These are phyloP conservation scores for Drosophila ercepeae DNA, from an alignment of 1,140 invertebrate genomes.

Conservation along the genomic window DNA sequence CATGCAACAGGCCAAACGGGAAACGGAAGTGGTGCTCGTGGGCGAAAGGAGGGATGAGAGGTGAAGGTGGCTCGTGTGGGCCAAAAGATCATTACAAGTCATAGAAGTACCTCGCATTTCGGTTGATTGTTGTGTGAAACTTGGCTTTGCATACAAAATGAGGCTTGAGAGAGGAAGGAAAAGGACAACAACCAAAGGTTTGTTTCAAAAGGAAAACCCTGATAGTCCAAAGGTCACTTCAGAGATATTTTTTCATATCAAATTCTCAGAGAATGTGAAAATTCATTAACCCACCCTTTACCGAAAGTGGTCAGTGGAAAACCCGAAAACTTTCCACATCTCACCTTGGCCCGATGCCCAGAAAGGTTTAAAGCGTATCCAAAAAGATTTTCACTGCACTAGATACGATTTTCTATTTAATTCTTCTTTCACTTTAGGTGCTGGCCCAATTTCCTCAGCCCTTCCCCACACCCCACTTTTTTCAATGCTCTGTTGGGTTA, in stretches of 20 bases:
- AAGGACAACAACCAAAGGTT: conserved; percentile 3
- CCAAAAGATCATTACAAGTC: conserved; percentile 59
- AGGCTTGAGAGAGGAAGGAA: conserved; percentile 19
- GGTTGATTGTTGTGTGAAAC: conserved; percentile 74
- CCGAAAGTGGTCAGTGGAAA: conserved; percentile 13
- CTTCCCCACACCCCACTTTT: not conserved
- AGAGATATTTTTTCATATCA: not conserved
- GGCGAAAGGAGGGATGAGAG: not conserved
- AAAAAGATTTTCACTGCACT: conserved; percentile 49
- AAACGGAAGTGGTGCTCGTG: conserved; percentile 59
- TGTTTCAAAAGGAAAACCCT: not conserved
- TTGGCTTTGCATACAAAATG: conserved; percentile 61
- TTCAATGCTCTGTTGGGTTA: conserved; percentile 39
- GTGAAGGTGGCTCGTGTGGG: conserved; percentile 1
- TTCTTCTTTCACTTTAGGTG: conserved; percentile 30
- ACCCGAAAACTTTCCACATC: conserved; percentile 25
- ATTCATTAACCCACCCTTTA: not conserved
- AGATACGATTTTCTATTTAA: conserved; percentile 45
- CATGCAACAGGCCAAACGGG: conserved; percentile 67
- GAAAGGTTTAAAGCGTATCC: conserved; percentile 45
- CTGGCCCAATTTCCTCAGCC: conserved; percentile 14
- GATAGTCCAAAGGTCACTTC: too few species aligned
- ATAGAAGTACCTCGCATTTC: conserved; percentile 48
- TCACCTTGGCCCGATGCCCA: conserved; percentile 44
- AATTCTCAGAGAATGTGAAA: not conserved